Base-by-base conservation (phyloP, 2,113 vertebrate species). In the Entelurus aequoreus region DNA sequence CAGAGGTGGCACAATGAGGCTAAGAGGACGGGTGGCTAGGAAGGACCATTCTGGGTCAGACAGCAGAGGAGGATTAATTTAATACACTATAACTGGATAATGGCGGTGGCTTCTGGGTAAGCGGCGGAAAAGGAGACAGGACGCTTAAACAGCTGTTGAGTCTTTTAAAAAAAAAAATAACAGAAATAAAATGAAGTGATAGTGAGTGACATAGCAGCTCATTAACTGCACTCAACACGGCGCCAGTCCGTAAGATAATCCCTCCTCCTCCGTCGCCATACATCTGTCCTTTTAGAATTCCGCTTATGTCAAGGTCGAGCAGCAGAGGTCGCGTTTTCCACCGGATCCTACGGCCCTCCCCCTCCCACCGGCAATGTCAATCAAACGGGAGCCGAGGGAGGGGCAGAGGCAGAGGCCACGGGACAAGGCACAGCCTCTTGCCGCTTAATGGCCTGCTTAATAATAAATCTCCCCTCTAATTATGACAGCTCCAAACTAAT, bases 401-500 rank as follows among this genome's bases (percentile, higher is more conserved):
- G 57, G 59, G 62, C 62, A 65, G n/a, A 3, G 72, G 53, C 6
- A 44, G 66, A 37, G 60, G 52, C 49, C 7, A n/a, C 21, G 59
- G 63, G 63, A 59, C 48, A 5, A 69, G 54, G 58, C 38, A 44
- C 28, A 71, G 71, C 49, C 62, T 53, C 69, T 63, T 54, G 44
- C 68, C 57, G 55, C 60, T 74, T 84, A 86, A 87, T 82, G 70
- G 51, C 60, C 53, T 65, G 77, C 81, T 85, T 84, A 87, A 85
- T 86, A 82, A 86, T 84, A 78, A 77, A 81, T 83, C 63, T 68
- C 77, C 66, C 48, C 66, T 66, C 74, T 76, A 84, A 84, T 86
- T 87, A 86, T 75, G 65, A 79, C 75, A 63, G 65, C 19, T 70
- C 72, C 66, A 65, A 69, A 62, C 68, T 82, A 84, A 87, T 75